phyloP scores from a whole-genome alignment of 2,888 invertebrate genomes.

The Creontiades dilutus region DNA sequence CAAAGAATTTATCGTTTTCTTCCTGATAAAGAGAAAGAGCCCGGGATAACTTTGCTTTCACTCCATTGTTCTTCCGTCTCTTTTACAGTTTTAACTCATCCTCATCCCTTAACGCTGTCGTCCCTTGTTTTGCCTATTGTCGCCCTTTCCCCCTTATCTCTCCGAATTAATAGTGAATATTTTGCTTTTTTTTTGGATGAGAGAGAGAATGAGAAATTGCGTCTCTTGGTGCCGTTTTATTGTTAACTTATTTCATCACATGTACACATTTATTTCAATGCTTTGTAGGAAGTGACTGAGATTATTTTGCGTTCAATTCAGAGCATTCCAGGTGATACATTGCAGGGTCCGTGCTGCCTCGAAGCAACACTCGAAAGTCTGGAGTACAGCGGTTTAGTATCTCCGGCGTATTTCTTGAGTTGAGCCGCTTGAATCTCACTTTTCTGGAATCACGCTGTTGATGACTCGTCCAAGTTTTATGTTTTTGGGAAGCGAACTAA shows the following conservation, averaged over 20 bases:
- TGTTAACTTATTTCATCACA: conserved; percentile 1
- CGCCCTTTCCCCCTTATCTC: conserved; percentile 45
- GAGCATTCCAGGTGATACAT: too few species aligned
- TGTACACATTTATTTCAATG: too few species aligned
- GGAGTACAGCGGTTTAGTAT: too few species aligned
- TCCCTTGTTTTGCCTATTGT: conserved; percentile 49
- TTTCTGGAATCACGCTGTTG: too few species aligned
- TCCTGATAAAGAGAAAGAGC: conserved; percentile 45
- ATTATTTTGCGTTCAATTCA: too few species aligned
- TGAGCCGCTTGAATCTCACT: too few species aligned
- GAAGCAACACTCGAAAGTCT: too few species aligned
- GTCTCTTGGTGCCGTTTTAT: background rate
- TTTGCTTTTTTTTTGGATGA: background rate
- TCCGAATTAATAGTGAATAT: conserved; percentile 59
- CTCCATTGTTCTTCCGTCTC: conserved; percentile 54
- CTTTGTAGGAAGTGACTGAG: too few species aligned
- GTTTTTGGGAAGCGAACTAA: too few species aligned
- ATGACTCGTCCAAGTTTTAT: too few species aligned
- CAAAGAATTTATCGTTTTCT: conserved; percentile 55
- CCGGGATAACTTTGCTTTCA: conserved; percentile 64
- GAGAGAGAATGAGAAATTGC: background rate
- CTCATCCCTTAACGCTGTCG: background rate
- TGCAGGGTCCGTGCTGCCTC: too few species aligned
- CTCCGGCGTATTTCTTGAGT: too few species aligned
- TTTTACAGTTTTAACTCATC: conserved; percentile 57